Evolutionary conservation across 92 coral and sea anemone genomes (phyloP), one percentile per base, ranked within the genome.

Genomic region (Epizoanthus illoricatus): DNA sequence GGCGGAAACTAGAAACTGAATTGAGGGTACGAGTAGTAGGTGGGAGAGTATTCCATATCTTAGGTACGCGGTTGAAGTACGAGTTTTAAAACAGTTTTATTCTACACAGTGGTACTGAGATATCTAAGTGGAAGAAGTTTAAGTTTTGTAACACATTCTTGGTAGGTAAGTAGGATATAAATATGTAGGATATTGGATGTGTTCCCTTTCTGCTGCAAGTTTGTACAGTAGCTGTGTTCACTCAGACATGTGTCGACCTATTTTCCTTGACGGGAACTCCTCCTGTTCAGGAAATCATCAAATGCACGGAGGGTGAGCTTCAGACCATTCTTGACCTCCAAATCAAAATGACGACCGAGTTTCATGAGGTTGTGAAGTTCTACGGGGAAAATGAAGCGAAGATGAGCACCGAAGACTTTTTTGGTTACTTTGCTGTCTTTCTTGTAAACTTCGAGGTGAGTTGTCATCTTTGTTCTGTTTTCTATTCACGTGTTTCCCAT

Each of bases 381-480:
- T 97, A 90, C 75, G 99, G 99, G 0, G 99, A 97, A 79, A 94
- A 84, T 65, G 89, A 81, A 5, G 66, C 86, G 6, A 88, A 89
- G 75, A 92, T 91, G 66, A 92, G 91, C 55, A 97, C 99, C 9
- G 99, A 97, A 80, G 99, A 97, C 21, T 97, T 97, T 90, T 97
- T 97, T 75, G 99, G 92, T 57, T 87, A 94, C 67, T 97, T 97
- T 67, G 97, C 97, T 28, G 89, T 91, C 4, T 97, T 97, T 75
- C 81, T 97, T 6, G 91, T 88, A 74, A 92, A 97, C 85, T 97
- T 94, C 83, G 93, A 91, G 86, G 99, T 97, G 85, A 82, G 83
- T 5, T 33, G 3, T 67, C 18, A 12, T 54, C 36, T 21, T 28
- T 65, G 39, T 0, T 13, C 43, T 60, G 9, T 63, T 33, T 17